Evolutionary conservation across 2,797 vertebrate genomes (phyloP).

Genomic region (Mustela erminea): DNA sequence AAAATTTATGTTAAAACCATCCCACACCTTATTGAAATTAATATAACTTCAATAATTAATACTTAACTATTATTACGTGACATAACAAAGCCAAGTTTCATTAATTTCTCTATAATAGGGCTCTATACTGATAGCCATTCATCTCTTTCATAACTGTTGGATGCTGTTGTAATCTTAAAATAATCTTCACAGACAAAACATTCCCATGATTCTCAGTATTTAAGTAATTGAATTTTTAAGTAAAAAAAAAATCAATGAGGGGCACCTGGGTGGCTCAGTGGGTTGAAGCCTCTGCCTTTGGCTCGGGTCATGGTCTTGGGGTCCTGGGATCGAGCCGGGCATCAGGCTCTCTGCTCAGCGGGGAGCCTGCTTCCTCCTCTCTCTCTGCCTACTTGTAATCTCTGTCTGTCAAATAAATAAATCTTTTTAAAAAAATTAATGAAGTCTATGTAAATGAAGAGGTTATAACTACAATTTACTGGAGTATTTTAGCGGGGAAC

Average conservation of each 20-base stretch:
- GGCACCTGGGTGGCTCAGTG: no score
- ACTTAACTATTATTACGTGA: not conserved
- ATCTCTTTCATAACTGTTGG: not conserved
- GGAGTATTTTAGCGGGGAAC: not conserved
- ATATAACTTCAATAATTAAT: slow-evolving; percentile 38
- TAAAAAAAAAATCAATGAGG: not conserved
- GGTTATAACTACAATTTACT: not conserved
- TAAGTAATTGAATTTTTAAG: not conserved
- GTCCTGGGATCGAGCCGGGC: no score
- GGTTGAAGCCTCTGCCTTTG: no score
- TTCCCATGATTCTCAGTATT: not conserved
- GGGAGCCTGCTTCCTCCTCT: no score
- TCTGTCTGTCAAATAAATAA: no score
- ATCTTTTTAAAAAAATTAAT: not conserved
- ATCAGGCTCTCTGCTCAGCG: no score
- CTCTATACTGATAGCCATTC: not conserved
- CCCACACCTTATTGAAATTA: not conserved
- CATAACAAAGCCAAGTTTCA: not conserved
- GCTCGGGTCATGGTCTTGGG: no score
- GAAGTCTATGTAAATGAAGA: slow-evolving; percentile 7
- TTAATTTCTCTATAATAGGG: not conserved
- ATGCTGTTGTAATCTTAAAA: not conserved
- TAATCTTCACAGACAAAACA: not conserved
- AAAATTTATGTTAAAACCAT: slow-evolving; percentile 10
- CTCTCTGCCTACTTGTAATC: no score